phyloP scores from a whole-genome alignment of 2,113 vertebrate genomes.

The Planiliza haematocheilus region DNA sequence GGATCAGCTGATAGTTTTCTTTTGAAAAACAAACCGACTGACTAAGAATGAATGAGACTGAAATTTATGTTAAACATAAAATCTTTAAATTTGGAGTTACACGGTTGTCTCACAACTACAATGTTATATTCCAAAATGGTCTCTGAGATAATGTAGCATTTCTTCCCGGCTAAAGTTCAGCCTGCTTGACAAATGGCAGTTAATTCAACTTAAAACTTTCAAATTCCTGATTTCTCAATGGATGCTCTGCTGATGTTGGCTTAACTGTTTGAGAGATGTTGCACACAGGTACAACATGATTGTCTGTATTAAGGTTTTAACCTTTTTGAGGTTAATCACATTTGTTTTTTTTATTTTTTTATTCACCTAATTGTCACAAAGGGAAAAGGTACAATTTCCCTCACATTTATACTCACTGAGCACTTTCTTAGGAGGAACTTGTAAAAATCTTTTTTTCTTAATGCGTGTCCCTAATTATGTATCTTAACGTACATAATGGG shows the following conservation, averaged over 20 bases:
- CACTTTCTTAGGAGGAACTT: neutral
- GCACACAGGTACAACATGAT: constrained; percentile 42
- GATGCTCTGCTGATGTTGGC: constrained; percentile 25
- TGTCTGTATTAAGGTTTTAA: constrained; percentile 5
- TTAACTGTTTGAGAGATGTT: constrained; percentile 32
- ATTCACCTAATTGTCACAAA: constrained; percentile 18
- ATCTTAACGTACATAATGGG: neutral
- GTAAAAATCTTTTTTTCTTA: no score
- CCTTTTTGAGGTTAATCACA: constrained; percentile 22
- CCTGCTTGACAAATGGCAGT: constrained; percentile 8
- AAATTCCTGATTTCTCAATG: constrained; percentile 1
- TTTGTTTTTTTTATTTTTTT: neutral
- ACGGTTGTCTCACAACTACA: constrained; percentile 17
- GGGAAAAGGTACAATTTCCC: constrained; percentile 11
- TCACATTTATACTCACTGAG: constrained; percentile 8
- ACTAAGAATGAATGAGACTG: constrained; percentile 1
- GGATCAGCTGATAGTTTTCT: constrained; percentile 30
- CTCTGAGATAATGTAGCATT: constrained; percentile 57
- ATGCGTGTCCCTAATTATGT: no score
- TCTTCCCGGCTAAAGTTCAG: constrained; percentile 22
- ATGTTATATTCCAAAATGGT: constrained; percentile 9
- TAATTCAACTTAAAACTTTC: constrained; percentile 2
- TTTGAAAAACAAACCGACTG: constrained; percentile 4
- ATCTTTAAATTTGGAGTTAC: neutral
- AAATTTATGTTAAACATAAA: neutral